These are phyloP conservation scores for Oryzias woworae DNA, from an alignment of 2,113 vertebrate species.

Conservation along the genomic window DNA sequence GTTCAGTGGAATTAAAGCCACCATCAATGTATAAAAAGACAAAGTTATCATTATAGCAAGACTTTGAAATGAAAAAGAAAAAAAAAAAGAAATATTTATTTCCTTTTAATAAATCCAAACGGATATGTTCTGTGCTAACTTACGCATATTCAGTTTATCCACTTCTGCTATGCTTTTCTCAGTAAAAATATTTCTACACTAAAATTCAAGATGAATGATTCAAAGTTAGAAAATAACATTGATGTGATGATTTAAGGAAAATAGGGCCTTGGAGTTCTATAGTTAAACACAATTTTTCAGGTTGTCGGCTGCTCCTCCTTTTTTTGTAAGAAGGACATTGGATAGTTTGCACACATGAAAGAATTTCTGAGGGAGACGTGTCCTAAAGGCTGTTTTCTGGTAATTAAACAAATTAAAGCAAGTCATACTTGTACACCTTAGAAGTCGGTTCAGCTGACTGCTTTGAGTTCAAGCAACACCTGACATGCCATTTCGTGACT, in stretches of 20 bases:
- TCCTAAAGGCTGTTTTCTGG: constrained; percentile 29
- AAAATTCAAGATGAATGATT: no score
- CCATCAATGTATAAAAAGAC: no score
- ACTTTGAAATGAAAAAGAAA: no score
- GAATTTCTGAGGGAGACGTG: constrained; percentile 26
- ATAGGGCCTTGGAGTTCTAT: background rate
- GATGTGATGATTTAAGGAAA: no score
- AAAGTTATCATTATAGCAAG: no score
- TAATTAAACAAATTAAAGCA: constrained; percentile 49
- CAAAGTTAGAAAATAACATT: no score
- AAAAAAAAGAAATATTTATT: no score
- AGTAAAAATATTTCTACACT: background rate
- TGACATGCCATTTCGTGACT: constrained; percentile 20
- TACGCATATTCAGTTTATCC: no score
- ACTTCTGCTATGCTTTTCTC: background rate
- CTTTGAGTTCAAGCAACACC: constrained; percentile 23
- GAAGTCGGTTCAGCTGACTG: constrained; percentile 41
- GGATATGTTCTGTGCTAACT: no score
- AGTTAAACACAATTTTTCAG: background rate
- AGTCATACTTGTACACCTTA: constrained; percentile 53
- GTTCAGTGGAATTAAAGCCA: no score
- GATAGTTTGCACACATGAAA: constrained; percentile 34
- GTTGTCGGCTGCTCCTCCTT: constrained; percentile 41
- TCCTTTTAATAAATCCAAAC: no score
- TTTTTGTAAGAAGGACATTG: constrained; percentile 60